Evolutionary conservation across 2,797 vertebrate genomes (phyloP).

Genomic region (Falco peregrinus): DNA sequence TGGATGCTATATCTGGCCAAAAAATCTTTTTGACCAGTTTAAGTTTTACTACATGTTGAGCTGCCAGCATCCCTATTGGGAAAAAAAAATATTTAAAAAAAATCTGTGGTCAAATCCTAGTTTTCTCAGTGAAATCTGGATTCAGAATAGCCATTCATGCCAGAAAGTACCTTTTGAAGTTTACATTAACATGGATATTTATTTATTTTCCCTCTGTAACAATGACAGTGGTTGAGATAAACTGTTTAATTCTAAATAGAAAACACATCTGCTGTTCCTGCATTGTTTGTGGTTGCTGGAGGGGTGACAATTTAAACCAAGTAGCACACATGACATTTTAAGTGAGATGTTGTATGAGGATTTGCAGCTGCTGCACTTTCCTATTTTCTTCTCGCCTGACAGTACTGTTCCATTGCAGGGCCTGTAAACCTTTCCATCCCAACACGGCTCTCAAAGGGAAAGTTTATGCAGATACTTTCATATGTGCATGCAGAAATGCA

Average conservation of each 20-base stretch:
- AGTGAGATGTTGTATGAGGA: conserved; percentile 87
- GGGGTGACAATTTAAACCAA: conserved; percentile 85
- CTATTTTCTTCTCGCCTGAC: conserved; percentile 14
- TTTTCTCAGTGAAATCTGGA: conserved; percentile 80
- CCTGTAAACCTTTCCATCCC: background rate
- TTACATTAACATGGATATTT: conserved; percentile 87
- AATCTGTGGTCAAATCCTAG: conserved; percentile 78
- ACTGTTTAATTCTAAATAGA: conserved; percentile 87
- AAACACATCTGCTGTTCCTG: conserved; percentile 91
- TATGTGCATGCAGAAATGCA: background rate
- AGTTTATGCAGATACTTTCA: background rate
- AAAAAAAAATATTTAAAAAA: background rate
- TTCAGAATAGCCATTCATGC: conserved; percentile 76
- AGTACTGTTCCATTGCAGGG: background rate
- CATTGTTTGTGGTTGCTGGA: conserved; percentile 88
- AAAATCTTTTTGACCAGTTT: conserved; percentile 80
- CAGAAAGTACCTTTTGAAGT: conserved; percentile 86
- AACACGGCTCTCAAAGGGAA: background rate
- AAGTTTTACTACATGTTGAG: conserved; percentile 72
- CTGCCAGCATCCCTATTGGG: conserved; percentile 80
- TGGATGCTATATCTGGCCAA: conserved; percentile 79
- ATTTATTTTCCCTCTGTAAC: conserved; percentile 89
- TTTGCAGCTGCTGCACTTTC: conserved; percentile 82
- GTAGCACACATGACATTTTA: conserved; percentile 87
- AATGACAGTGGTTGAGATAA: conserved; percentile 87